Evolutionary conservation across 2,797 vertebrate species (phyloP), one percentile per base, ranked within the genome.

Genomic region (Gobio occitaniae): DNA sequence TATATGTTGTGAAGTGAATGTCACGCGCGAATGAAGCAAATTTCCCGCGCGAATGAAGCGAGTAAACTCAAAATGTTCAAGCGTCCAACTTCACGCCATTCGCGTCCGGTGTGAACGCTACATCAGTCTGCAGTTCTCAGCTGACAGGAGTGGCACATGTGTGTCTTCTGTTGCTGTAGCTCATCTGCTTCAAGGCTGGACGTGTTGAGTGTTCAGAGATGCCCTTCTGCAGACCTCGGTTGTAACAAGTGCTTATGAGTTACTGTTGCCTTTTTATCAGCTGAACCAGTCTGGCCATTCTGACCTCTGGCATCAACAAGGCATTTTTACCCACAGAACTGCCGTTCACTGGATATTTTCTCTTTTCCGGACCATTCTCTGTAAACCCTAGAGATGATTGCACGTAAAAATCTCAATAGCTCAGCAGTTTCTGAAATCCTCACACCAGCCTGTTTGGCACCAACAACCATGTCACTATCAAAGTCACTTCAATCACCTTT

Each of bases 271-370:
- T 50, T 74, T 71, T 6, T 32, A 17, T 74, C 71, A 74, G 71
- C 25, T 74, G n/a, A 86, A 86, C 76, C 85, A 87, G 83, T 85
- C 78, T 79, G 78, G 74, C 59, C 79, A 85, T 84, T 84, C 82
- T 86, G 82, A 88, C 56, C 72, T 84, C 85, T 84, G 72, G 78
- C 48, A 79, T 85, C 72, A 85, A 61, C 82, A 78, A 84, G 77
- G 47, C 71, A 88, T 88, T 84, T 89, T 54, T 21, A 5, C 69
- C 52, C 59, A 71, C 38, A 85, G 13, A 56, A 78, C 74, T 50
- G 48, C 70, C 15, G 19, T 44, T 76, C 29, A 76, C 50, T 36
- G 50, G 8, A 56, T 76, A 16, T 72, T 72, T 72, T 16, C 1
- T 72, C 6, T 48, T 29, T 48, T 71, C 25, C 13, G 0, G 13